phyloP scores from a whole-genome alignment of 2,888 invertebrate species.

The Bedellia somnulentella region DNA sequence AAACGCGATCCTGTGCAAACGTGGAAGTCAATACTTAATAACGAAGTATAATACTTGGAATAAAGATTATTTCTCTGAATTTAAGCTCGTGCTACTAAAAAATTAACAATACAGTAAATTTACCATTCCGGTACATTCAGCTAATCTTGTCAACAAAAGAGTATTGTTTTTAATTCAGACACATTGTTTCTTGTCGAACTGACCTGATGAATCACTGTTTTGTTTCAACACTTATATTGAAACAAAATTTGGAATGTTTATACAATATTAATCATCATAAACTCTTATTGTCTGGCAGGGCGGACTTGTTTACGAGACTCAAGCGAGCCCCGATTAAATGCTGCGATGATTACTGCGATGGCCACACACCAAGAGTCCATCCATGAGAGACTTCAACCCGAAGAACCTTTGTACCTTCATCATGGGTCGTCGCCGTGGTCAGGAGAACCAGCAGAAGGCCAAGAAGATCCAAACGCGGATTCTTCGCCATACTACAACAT shows the following conservation, averaged over 20 bases:
- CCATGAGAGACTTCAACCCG: conserved; percentile 52
- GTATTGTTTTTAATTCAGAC: conserved; percentile 45
- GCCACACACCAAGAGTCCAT: conserved; percentile 58
- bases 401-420: conserved; percentile 45
- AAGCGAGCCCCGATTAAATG: conserved; percentile 30
- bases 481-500: conserved; percentile 51
- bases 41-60: no score
- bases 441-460: conserved; percentile 35
- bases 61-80: no score
- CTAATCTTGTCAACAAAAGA: conserved; percentile 57
- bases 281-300: conserved; percentile 24
- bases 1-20: no score
- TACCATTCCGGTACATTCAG: no score
- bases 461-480: conserved; percentile 38
- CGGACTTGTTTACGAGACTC: conserved; percentile 37
- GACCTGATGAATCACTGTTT: conserved; percentile 50
- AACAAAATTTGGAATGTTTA: conserved; percentile 49
- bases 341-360: conserved; percentile 63
- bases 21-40: no score
- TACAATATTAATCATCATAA: conserved; percentile 5
- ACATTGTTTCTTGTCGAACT: conserved; percentile 52
- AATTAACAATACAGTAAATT: no score
- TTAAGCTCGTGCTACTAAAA: no score
- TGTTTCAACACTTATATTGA: conserved; percentile 45
- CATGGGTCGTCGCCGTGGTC: conserved; percentile 59